Percentiles rank a stretch among this genome's conserved stretches.
Evolutionary conservation across 2,797 vertebrate genomes (phyloP).

Genomic region (Dallia pectoralis): DNA sequence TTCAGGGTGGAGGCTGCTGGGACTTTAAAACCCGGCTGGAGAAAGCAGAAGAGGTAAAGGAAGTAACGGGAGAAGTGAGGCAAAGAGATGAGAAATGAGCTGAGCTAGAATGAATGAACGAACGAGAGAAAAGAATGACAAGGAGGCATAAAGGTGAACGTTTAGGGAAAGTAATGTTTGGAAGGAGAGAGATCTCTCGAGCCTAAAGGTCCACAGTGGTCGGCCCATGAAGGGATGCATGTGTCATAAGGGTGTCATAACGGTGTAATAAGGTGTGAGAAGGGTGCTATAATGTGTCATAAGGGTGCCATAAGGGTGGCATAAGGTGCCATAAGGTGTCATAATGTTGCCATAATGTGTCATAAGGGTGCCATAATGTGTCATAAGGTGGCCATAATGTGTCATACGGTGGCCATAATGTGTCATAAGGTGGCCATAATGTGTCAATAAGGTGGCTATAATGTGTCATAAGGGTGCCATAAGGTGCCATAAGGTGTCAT

Average conservation of each 20-base stretch:
- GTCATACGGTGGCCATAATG: neutral
- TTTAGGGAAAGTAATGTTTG: neutral
- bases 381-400: constrained; percentile 6
- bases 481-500: neutral
- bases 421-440: neutral
- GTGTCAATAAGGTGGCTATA: no score
- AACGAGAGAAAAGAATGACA: constrained; percentile 8
- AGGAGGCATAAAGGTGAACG: neutral
- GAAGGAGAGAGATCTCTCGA: constrained; percentile 54
- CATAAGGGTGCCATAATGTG: neutral
- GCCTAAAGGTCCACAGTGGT: constrained; percentile 59
- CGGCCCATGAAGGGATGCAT: constrained; percentile 37
- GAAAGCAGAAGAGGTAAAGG: constrained; percentile 1
- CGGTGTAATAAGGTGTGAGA: neutral
- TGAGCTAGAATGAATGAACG: constrained; percentile 18
- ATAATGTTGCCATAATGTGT: neutral
- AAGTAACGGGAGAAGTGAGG: no score
- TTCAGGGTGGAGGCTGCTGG: constrained; percentile 59
- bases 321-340: constrained; percentile 20
- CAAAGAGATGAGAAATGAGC: constrained; percentile 7
- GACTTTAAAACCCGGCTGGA: constrained; percentile 17
- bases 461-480: constrained; percentile 18
- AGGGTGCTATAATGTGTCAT: neutral
- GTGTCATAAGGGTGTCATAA: constrained; percentile 19
- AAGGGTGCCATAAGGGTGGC: no score